Conservation (phyloP, 2,113 vertebrate genomes). For the Chamaea fasciata region DNA sequence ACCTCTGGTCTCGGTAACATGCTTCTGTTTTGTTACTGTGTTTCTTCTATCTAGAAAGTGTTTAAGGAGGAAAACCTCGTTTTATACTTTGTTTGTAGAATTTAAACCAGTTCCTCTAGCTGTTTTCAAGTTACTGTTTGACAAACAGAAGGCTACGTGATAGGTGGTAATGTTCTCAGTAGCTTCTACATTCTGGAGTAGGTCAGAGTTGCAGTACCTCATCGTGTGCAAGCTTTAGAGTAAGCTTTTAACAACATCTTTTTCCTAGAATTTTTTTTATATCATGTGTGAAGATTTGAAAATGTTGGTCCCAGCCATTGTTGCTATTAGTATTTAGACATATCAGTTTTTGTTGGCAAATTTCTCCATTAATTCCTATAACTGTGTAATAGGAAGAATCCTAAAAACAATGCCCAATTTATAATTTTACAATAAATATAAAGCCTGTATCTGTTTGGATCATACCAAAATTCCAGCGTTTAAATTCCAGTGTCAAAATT, state of each 20-base stretch:
- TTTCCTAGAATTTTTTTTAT: neutral
- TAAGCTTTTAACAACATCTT: neutral
- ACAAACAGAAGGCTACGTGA: neutral
- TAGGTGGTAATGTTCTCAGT: neutral
- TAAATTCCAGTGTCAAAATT: neutral
- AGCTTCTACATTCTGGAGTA: neutral
- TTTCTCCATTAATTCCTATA: neutral
- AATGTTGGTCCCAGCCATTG: neutral
- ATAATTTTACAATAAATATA: neutral
- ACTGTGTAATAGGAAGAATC: neutral
- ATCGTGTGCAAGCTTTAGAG: neutral
- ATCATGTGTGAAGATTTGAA: neutral
- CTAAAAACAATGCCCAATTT: neutral
- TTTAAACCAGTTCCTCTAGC: neutral
- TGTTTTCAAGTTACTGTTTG: neutral
- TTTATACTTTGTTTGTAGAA: neutral
- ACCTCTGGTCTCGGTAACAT: fast-evolving
- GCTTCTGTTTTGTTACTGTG: neutral
- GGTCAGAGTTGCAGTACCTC: neutral
- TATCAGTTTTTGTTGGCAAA: neutral
- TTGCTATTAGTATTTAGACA: neutral
- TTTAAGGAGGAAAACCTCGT: neutral
- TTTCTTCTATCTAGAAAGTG: neutral
- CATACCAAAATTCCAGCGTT: neutral
- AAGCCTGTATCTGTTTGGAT: neutral